Evolutionary conservation across 2,888 invertebrate species (phyloP).

Genomic region (Notodonta ziczac): DNA sequence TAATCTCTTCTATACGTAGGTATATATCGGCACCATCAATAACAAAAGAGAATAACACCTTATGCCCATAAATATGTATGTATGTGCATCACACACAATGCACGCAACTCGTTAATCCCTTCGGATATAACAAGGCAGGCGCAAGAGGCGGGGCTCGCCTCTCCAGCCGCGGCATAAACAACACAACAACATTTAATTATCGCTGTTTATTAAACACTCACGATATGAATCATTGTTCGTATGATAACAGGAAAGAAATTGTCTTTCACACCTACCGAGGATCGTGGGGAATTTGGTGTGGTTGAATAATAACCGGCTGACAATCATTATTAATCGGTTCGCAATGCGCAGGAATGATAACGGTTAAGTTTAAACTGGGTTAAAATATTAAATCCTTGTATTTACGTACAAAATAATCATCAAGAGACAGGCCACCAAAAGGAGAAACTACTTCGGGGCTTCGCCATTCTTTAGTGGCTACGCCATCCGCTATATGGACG

Average conservation of each 20-base stretch:
- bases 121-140: constrained; percentile 62
- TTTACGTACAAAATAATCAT: no score
- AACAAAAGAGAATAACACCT: constrained; percentile 8
- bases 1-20: background rate
- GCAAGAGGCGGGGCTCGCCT: constrained; percentile 66
- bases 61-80: constrained; percentile 9
- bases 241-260: constrained; percentile 68
- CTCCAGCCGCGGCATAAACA: constrained; percentile 69
- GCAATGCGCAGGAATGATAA: no score
- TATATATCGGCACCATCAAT: background rate
- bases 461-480: no score
- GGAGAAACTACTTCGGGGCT: no score
- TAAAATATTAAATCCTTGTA: no score
- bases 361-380: no score
- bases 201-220: constrained; percentile 79
- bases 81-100: constrained; percentile 24
- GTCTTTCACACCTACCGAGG: constrained; percentile 72
- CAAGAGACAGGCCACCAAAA: no score
- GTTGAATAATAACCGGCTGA: background rate
- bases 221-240: constrained; percentile 64
- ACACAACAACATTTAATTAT: constrained; percentile 84
- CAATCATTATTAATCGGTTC: background rate
- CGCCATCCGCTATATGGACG: no score
- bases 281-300: background rate
- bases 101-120: constrained; percentile 70